Conservation (phyloP, 2,797 vertebrate genomes). For the Labroides dimidiatus region DNA sequence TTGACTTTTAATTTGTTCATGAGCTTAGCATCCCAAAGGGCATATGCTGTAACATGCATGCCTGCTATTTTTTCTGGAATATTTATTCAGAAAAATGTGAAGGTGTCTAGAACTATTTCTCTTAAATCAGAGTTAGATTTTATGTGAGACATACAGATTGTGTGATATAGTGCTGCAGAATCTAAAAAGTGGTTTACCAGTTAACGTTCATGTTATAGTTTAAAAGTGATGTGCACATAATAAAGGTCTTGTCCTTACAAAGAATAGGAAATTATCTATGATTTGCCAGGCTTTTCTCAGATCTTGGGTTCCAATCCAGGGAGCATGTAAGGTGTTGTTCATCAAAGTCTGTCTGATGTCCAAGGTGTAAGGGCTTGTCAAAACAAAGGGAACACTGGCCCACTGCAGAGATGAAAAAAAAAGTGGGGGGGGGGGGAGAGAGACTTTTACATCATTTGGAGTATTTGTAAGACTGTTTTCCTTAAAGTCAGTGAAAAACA, state of each 20-base stretch:
- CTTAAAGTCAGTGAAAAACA: too few relatives aligned
- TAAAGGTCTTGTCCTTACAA: background rate
- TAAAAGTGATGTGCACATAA: background rate
- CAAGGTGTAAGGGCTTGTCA: slow-evolving; percentile 6
- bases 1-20: too few relatives aligned
- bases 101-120: too few relatives aligned
- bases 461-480: background rate
- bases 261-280: background rate
- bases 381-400: background rate
- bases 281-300: slow-evolving; percentile 10
- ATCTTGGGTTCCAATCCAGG: slow-evolving; percentile 77
- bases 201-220: background rate
- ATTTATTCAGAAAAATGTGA: too few relatives aligned
- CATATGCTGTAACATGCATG: too few relatives aligned
- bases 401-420: background rate
- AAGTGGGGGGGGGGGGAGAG: too few relatives aligned
- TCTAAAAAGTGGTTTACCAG: too few relatives aligned
- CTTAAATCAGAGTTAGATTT: too few relatives aligned
- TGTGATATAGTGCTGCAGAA: background rate
- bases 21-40: too few relatives aligned
- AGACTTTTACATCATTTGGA: background rate
- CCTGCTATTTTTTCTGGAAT: too few relatives aligned
- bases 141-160: too few relatives aligned
- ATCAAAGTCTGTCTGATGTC: slow-evolving; percentile 74
- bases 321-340: slow-evolving; percentile 69